Conservation (phyloP, 2,888 invertebrate genomes). For the Plebejus argus region DNA sequence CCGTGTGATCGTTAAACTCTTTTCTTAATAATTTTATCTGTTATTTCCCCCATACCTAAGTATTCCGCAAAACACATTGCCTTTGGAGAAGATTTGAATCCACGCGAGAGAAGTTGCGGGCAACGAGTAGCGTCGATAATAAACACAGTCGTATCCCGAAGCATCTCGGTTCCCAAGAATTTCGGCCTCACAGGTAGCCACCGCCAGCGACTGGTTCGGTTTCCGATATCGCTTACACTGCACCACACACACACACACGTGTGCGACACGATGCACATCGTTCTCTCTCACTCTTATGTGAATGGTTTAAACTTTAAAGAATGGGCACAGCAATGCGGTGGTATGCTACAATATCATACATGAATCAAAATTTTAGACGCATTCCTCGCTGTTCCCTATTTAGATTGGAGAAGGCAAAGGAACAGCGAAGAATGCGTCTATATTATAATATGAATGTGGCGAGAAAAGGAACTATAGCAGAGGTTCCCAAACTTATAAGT, state of each 20-base stretch:
- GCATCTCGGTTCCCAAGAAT: slow-evolving; percentile 49
- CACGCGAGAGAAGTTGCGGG: not conserved
- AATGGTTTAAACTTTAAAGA: slow-evolving; percentile 38
- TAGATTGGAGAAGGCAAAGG: not conserved
- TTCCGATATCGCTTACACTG: slow-evolving; percentile 35
- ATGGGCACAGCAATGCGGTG: slow-evolving; percentile 44
- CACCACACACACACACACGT: slow-evolving; percentile 33
- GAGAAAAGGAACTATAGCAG: no score
- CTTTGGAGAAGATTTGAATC: not conserved
- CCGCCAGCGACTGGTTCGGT: slow-evolving; percentile 50
- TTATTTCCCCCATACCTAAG: no score
- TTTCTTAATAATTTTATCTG: no score
- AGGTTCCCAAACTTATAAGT: no score
- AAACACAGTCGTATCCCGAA: slow-evolving; percentile 46
- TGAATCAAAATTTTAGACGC: not conserved
- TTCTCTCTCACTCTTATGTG: slow-evolving; percentile 30
- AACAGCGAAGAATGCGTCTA: no score
- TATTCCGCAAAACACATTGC: no score
- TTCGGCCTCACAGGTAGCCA: slow-evolving; percentile 50
- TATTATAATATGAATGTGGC: no score
- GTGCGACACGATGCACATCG: slow-evolving; percentile 1
- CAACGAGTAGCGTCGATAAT: not conserved
- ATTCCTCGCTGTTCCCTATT: not conserved
- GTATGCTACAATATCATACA: not conserved
- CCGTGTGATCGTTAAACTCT: no score